phyloP scores from a whole-genome alignment of 1,140 invertebrate species.

The Caenorhabditis inopinata region DNA sequence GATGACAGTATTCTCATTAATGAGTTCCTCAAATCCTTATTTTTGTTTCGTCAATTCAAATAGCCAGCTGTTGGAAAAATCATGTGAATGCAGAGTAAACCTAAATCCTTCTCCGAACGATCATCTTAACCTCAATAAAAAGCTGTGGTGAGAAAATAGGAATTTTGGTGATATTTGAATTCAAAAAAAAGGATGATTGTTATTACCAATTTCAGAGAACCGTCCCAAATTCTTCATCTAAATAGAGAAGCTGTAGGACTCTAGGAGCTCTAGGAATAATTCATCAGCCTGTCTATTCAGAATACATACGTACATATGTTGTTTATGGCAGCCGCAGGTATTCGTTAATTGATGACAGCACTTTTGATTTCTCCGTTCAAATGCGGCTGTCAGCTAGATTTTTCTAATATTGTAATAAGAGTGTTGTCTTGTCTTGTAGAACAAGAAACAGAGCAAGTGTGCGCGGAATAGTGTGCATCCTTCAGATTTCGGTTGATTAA shows the following conservation, averaged over 20 bases:
- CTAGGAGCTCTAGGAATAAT: too few relatives aligned
- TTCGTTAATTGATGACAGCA: conserved; percentile 11
- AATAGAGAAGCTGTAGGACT: too few relatives aligned
- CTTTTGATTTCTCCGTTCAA: not conserved
- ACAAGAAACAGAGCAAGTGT: not conserved
- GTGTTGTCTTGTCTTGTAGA: conserved; percentile 27
- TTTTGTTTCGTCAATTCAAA: not conserved
- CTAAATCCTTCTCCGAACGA: conserved; percentile 5
- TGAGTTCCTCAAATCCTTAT: not conserved
- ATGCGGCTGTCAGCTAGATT: not conserved
- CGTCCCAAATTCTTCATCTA: too few relatives aligned
- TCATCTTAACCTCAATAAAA: conserved; percentile 27
- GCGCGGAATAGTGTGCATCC: conserved; percentile 9
- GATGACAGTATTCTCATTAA: too few relatives aligned
- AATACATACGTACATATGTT: conserved; percentile 15
- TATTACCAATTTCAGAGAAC: too few relatives aligned
- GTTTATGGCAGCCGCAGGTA: conserved; percentile 30
- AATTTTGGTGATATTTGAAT: not conserved
- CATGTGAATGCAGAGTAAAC: not conserved
- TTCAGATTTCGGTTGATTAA: not conserved
- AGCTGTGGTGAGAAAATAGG: not conserved
- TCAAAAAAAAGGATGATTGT: not conserved
- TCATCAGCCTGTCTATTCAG: not conserved
- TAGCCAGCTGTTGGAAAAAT: not conserved
- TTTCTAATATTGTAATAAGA: not conserved